These are phyloP conservation scores for Benitochromis conjunctus DNA, from an alignment of 2,113 vertebrate species.

Conservation along the genomic window DNA sequence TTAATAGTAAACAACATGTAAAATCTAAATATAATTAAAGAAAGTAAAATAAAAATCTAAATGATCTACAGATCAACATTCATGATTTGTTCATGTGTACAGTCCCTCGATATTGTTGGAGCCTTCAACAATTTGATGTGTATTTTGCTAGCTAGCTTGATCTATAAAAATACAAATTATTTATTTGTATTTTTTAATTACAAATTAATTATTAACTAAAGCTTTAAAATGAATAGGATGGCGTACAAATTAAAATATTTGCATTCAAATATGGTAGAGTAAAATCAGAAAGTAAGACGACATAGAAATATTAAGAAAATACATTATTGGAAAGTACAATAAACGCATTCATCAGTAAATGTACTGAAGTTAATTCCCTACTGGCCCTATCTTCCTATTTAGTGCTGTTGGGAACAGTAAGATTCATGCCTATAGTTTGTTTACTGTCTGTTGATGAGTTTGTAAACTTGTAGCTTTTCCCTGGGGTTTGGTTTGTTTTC, in stretches of 20 bases:
- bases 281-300: background rate
- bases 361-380: background rate
- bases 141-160: background rate
- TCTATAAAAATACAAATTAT: background rate
- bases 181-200: too few relatives aligned
- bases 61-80: background rate
- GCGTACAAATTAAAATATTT: background rate
- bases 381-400: background rate
- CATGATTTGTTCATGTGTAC: background rate
- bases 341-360: background rate
- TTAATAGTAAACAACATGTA: background rate
- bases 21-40: background rate
- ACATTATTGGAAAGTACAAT: background rate
- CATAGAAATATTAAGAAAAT: background rate
- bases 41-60: too few relatives aligned
- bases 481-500: background rate
- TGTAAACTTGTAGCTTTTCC: background rate
- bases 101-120: background rate
- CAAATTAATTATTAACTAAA: background rate
- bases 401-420: background rate
- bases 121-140: background rate
- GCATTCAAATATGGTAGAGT: background rate
- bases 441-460: background rate
- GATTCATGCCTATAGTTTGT: background rate
- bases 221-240: background rate